These are phyloP conservation scores for Montifringilla adamsi DNA, from an alignment of 2,113 vertebrate genomes.

Conservation along the genomic window DNA sequence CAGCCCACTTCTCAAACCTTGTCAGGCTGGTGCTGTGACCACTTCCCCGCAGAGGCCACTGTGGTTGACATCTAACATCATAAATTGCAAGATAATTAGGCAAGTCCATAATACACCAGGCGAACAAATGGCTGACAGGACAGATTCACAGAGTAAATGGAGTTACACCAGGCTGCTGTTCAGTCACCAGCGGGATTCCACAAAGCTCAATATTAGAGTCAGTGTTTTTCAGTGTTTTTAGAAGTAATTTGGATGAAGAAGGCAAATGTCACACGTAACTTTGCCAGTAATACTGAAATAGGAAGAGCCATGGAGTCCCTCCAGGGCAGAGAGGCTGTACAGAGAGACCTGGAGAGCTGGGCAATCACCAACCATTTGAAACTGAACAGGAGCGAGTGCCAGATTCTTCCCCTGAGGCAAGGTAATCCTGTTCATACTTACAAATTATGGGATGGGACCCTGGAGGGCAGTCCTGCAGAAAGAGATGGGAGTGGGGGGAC, in stretches of 20 bases:
- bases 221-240: neutral
- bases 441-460: neutral
- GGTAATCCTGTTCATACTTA: neutral
- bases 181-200: neutral
- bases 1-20: neutral
- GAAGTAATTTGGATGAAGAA: neutral
- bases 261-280: neutral
- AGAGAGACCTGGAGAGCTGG: no score
- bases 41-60: neutral
- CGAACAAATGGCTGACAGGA: neutral
- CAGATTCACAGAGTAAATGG: neutral
- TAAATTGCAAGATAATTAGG: neutral
- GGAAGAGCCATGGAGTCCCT: neutral
- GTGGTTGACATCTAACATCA: neutral
- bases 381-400: neutral
- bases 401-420: neutral
- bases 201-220: neutral
- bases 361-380: neutral
- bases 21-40: neutral
- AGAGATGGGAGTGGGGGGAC: no score
- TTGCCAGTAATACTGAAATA: neutral
- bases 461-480: neutral
- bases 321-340: neutral
- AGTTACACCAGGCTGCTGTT: neutral
- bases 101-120: rapidly evolving